phyloP scores from a whole-genome alignment of 2,797 vertebrate genomes.

The Chelon auratus region DNA sequence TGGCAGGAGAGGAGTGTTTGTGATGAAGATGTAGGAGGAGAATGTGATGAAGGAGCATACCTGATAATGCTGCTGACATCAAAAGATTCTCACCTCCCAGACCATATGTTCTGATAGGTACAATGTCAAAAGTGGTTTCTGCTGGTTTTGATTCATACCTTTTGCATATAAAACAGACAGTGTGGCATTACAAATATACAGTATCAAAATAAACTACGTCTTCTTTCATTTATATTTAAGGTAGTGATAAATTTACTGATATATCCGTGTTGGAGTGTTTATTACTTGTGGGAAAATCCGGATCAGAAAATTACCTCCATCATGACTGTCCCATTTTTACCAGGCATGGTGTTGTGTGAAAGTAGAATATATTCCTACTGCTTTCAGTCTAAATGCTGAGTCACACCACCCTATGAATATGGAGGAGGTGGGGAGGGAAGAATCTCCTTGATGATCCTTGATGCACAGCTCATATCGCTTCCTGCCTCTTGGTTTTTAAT shows the following conservation, averaged over 20 bases:
- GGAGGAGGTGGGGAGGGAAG: not conserved
- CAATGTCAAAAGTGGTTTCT: not conserved
- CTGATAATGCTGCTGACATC: conserved; percentile 15
- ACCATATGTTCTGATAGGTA: conserved; percentile 1
- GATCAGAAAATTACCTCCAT: conserved; percentile 6
- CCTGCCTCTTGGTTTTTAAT: not conserved
- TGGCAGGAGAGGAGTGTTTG: not conserved
- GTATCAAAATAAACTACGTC: not conserved
- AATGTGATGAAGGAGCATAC: not conserved
- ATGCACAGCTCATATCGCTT: conserved; percentile 2
- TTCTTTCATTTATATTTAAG: conserved; percentile 2
- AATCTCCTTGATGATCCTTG: not conserved
- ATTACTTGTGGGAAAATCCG: conserved; percentile 6
- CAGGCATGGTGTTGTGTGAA: conserved; percentile 17
- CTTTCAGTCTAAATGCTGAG: conserved; percentile 21
- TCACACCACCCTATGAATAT: conserved; percentile 21
- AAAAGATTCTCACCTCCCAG: not conserved
- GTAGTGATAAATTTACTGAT: not conserved
- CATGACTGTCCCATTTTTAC: conserved; percentile 13
- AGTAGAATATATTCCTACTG: conserved; percentile 14
- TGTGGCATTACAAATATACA: conserved; percentile 8
- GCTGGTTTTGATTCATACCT: not conserved
- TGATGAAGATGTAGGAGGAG: not conserved
- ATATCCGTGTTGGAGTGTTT: not conserved
- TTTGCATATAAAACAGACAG: not conserved